Base-by-base conservation (phyloP, 2,797 vertebrate species). In the Buphagus erythrorhynchus region DNA sequence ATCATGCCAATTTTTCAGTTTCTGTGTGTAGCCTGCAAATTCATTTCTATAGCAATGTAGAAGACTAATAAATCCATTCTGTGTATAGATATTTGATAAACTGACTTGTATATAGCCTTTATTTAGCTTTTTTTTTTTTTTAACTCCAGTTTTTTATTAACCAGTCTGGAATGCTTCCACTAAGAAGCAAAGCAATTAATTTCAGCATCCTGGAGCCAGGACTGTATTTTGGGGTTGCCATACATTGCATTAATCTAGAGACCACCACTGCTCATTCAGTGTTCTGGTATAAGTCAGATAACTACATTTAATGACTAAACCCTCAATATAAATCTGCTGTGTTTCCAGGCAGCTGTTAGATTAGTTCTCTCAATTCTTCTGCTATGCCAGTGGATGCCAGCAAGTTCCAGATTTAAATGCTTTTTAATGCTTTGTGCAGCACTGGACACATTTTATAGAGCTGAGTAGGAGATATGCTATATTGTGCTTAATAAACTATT, bases 401-500 rank as follows among this genome's bases (percentile, higher is more conserved):
- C 75, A 58, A 90, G 67, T 86, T 85, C 26, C 75, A 78, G 48
- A 84, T 46, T 52, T 76, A 81, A 74, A 54, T 66, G 76, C 43
- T 55, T 95, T 92, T 77, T 82, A 92, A 49, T 93, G 75, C 72
- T 90, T 75, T 91, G 25, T 75, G 35, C 17, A 58, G 73, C 73
- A 71, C 48, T 92, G 49, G 55, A 42, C 49, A 33, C 33, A 4
- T 89, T 94, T 92, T 86, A 57, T 61, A 92, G 86, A 78, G 69
- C 83, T 84, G 57, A 52, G 52, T 62, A 94, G 67, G 76, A 95
- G 90, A 94, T 63, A 67, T 13, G 51, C 67, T 92, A 4, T 93
- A 68, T 82, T 78, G 42, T 90, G 66, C 80, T 90, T 95, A 48
- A 82, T 92, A 95, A 94, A 93, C 43, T 87, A 35, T 38, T 90